These are phyloP conservation scores for Caenorhabditis inopinata DNA, from an alignment of 1,140 invertebrate species.

Conservation along the genomic window DNA sequence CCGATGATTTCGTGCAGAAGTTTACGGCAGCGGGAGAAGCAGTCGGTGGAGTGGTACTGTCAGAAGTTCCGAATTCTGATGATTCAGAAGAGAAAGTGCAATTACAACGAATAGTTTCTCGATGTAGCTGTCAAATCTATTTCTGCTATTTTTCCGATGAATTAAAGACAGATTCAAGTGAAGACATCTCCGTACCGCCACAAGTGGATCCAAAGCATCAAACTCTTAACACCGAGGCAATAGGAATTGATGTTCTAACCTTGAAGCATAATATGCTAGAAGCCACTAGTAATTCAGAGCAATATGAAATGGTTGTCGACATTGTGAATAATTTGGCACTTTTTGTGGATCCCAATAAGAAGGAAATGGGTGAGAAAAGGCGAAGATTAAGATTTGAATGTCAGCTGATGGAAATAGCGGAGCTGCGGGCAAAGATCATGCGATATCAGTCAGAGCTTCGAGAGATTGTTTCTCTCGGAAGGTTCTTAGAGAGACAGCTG, in stretches of 20 bases:
- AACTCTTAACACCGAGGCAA: constrained; percentile 50
- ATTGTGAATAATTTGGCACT: constrained; percentile 93
- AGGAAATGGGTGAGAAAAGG: constrained; percentile 73
- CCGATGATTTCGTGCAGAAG: constrained; percentile 54
- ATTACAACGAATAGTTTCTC: constrained; percentile 89
- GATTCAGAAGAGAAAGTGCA: constrained; percentile 68
- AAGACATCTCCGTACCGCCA: constrained; percentile 69
- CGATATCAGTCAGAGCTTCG: constrained; percentile 67
- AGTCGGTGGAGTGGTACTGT: constrained; percentile 76
- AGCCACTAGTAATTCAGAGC: constrained; percentile 64
- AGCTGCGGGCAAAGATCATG: constrained; percentile 73
- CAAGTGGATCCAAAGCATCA: neutral
- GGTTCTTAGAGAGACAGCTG: constrained; percentile 59
- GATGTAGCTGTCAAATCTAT: constrained; percentile 96
- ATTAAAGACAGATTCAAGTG: constrained; percentile 74
- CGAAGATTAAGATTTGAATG: constrained; percentile 78
- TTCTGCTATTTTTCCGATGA: constrained; percentile 89
- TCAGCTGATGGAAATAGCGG: constrained; percentile 78
- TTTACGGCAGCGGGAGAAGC: constrained; percentile 76
- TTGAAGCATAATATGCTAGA: constrained; percentile 96
- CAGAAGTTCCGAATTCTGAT: constrained; percentile 22
- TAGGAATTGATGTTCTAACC: constrained; percentile 86
- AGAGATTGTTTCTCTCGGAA: constrained; percentile 60
- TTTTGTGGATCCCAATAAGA: constrained; percentile 91
- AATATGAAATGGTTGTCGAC: constrained; percentile 72